Conservation (phyloP, 2,113 vertebrate species). For the Myocastor coypus region DNA sequence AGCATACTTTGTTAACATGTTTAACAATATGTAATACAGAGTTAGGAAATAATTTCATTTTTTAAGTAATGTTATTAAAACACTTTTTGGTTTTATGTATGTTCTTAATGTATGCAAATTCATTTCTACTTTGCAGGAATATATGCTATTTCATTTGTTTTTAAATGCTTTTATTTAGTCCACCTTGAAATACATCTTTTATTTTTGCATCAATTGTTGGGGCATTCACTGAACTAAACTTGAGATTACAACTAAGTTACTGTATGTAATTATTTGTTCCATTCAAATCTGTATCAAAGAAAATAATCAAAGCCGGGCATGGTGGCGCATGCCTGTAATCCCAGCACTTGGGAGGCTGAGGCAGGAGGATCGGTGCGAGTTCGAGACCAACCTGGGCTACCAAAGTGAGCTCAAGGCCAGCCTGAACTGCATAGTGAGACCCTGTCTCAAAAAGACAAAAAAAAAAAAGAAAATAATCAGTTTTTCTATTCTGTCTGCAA, state of each 20-base stretch:
- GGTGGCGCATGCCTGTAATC: too few relatives aligned
- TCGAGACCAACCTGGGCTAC: too few relatives aligned
- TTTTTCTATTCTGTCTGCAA: constrained; percentile 29
- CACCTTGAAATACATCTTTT: constrained; percentile 58
- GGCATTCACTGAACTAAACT: constrained; percentile 52
- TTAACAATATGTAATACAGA: constrained; percentile 53
- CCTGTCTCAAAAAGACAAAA: too few relatives aligned
- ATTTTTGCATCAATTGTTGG: constrained; percentile 23
- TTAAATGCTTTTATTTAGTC: constrained; percentile 53
- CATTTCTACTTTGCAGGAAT: constrained; percentile 77
- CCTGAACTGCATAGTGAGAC: too few relatives aligned
- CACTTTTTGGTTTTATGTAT: constrained; percentile 18
- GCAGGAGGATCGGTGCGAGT: too few relatives aligned
- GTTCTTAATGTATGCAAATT: neutral
- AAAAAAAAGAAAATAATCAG: too few relatives aligned
- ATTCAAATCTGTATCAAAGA: constrained; percentile 45
- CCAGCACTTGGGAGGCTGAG: too few relatives aligned
- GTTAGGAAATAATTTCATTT: constrained; percentile 50
- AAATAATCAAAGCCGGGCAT: too few relatives aligned
- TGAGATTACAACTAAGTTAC: constrained; percentile 4
- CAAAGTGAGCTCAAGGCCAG: too few relatives aligned
- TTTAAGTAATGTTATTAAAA: constrained; percentile 51
- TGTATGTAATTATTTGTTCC: neutral
- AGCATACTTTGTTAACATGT: constrained; percentile 77
- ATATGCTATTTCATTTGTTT: constrained; percentile 64